Evolutionary conservation across 2,797 vertebrate genomes (phyloP).

Genomic region (Lithobates pipiens): DNA sequence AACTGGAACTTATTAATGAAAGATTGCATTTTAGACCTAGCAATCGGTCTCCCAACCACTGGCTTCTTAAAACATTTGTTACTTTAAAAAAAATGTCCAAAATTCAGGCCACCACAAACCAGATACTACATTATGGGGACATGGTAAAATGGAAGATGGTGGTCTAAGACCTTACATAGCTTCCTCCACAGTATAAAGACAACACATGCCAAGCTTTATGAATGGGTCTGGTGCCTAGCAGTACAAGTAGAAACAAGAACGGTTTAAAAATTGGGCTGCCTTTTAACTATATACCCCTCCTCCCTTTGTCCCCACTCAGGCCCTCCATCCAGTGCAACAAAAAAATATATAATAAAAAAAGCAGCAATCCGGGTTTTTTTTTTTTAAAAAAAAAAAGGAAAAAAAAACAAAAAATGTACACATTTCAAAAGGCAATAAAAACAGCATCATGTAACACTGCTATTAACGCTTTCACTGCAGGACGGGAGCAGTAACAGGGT

Average conservation of each 20-base stretch:
- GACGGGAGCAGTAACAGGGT: conserved; percentile 23
- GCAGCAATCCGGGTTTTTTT: conserved; percentile 50
- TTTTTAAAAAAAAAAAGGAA: conserved; percentile 20
- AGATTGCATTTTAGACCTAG: neutral
- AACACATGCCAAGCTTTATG: too few relatives aligned
- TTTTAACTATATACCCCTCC: too few relatives aligned
- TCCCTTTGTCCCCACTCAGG: neutral
- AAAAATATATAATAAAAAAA: conserved; percentile 5
- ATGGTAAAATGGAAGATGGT: neutral
- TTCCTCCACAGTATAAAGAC: too few relatives aligned
- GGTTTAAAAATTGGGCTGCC: neutral
- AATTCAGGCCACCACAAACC: neutral
- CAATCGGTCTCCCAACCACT: too few relatives aligned
- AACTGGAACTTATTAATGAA: neutral
- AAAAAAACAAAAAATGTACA: conserved; percentile 30
- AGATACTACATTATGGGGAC: too few relatives aligned
- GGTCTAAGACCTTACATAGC: too few relatives aligned
- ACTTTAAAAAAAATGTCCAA: neutral
- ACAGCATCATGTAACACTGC: conserved; percentile 49
- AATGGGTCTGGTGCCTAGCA: neutral
- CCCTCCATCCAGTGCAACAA: conserved; percentile 36
- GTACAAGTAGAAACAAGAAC: neutral
- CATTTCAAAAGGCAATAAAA: conserved; percentile 52
- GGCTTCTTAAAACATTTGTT: neutral
- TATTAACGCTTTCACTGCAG: conserved; percentile 31